Percentiles rank a stretch among this genome's conserved stretches.
These are phyloP conservation scores for Tachystola acroxantha DNA, from an alignment of 2,888 invertebrate genomes.

Conservation along the genomic window DNA sequence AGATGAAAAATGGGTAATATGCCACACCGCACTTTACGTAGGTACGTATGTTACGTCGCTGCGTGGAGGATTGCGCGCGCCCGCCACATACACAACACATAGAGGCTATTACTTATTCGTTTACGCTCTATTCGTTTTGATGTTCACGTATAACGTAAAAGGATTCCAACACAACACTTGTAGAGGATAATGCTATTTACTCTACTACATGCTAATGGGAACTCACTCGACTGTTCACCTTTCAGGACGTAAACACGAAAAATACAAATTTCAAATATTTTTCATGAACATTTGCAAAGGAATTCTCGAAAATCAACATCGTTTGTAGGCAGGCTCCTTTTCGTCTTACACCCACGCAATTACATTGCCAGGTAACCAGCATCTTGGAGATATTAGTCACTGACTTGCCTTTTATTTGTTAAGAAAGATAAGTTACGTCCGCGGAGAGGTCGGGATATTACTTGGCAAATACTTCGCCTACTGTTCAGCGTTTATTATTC, in stretches of 20 bases:
- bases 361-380: conserved; percentile 1
- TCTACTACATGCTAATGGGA: conserved; percentile 7
- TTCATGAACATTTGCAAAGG: background rate
- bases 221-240: background rate
- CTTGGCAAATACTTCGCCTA: conserved; percentile 25
- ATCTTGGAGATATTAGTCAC: conserved; percentile 2
- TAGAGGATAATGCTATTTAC: conserved; percentile 10
- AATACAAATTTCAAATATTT: background rate
- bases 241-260: background rate
- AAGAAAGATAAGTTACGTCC: conserved; percentile 7
- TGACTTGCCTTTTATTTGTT: conserved; percentile 8
- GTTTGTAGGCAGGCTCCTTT: too few relatives aligned
- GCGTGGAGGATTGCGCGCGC: conserved; percentile 11
- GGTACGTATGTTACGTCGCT: conserved; percentile 17
- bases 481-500: conserved; percentile 35
- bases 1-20: conserved; percentile 56
- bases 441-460: conserved; percentile 4
- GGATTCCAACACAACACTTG: conserved; percentile 12
- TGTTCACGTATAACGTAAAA: conserved; percentile 16
- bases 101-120: conserved; percentile 28
- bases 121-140: conserved; percentile 20
- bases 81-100: too few relatives aligned
- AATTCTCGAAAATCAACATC: conserved; percentile 1
- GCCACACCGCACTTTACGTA: conserved; percentile 40
- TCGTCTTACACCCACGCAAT: background rate